Evolutionary conservation across 2,797 vertebrate genomes (phyloP).

Genomic region (Eurystomus glaucurus): DNA sequence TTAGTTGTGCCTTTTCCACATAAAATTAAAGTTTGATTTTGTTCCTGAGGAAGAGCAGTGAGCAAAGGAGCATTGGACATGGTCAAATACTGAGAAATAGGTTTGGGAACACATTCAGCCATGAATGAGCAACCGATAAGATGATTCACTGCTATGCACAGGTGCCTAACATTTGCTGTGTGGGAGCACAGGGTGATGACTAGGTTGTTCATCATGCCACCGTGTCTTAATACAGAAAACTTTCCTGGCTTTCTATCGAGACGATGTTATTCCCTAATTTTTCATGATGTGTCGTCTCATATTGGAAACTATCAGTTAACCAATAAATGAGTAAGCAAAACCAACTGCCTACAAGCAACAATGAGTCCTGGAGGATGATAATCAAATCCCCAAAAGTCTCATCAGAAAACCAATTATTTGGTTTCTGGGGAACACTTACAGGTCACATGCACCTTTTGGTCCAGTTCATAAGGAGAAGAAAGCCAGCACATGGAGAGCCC

Average conservation of each 20-base stretch:
- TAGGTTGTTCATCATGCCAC: constrained; percentile 57
- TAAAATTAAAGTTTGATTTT: background rate
- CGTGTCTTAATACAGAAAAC: constrained; percentile 5
- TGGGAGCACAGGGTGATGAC: constrained; percentile 61
- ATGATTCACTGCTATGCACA: constrained; percentile 65
- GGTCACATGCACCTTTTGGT: background rate
- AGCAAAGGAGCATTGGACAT: background rate
- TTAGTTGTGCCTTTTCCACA: background rate
- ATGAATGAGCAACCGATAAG: constrained; percentile 41
- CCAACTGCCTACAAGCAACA: background rate
- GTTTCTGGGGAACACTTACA: background rate
- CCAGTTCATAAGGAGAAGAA: rapidly evolving
- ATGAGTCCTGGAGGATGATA: background rate
- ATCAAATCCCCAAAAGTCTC: background rate
- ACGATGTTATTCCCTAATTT: background rate
- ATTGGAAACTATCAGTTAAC: constrained; percentile 10
- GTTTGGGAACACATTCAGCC: background rate
- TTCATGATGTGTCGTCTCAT: constrained; percentile 3
- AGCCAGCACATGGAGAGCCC: rapidly evolving
- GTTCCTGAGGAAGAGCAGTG: background rate
- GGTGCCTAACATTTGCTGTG: constrained; percentile 70
- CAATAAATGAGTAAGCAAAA: constrained; percentile 51
- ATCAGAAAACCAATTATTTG: background rate
- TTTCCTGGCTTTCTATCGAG: constrained; percentile 5
- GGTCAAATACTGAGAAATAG: constrained; percentile 20